These are phyloP conservation scores for Drosophila neotestacea DNA, from an alignment of 2,888 invertebrate species.

Conservation along the genomic window DNA sequence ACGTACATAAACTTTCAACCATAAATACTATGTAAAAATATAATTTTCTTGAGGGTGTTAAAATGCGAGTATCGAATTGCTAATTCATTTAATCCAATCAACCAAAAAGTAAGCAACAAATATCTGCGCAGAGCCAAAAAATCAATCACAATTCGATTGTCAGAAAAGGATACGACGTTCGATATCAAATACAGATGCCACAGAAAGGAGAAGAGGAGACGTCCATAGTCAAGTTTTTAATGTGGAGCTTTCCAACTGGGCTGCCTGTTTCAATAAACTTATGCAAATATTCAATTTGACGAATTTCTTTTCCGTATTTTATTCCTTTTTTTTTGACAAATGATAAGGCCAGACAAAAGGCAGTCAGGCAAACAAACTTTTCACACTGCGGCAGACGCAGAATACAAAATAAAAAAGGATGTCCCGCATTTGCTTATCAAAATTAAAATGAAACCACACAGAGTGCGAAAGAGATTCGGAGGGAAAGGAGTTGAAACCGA, in stretches of 20 bases:
- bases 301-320: slow-evolving; percentile 44
- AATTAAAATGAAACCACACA: slow-evolving; percentile 72
- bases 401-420: slow-evolving; percentile 48
- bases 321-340: slow-evolving; percentile 64
- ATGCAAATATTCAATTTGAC: slow-evolving; percentile 78
- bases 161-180: not conserved
- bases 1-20: too few relatives aligned
- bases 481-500: slow-evolving; percentile 1
- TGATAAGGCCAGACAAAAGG: slow-evolving; percentile 77
- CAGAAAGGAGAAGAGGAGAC: slow-evolving; percentile 2
- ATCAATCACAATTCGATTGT: slow-evolving; percentile 29
- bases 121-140: slow-evolving; percentile 8
- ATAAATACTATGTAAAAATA: not conserved
- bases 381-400: slow-evolving; percentile 40
- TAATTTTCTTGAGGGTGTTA: not conserved
- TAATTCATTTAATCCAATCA: slow-evolving; percentile 9
- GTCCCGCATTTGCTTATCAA: slow-evolving; percentile 71
- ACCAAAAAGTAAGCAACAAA: slow-evolving; percentile 9
- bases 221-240: slow-evolving; percentile 23
- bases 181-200: slow-evolving; percentile 46
- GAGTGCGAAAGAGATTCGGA: slow-evolving; percentile 1
- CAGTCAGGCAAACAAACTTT: slow-evolving; percentile 74
- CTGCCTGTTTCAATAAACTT: slow-evolving; percentile 74
- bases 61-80: not conserved
- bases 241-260: slow-evolving; percentile 27